Percentiles rank a stretch among this genome's conserved stretches.
Conservation (phyloP, 2,888 invertebrate species). For the Leptopilina myrica region DNA sequence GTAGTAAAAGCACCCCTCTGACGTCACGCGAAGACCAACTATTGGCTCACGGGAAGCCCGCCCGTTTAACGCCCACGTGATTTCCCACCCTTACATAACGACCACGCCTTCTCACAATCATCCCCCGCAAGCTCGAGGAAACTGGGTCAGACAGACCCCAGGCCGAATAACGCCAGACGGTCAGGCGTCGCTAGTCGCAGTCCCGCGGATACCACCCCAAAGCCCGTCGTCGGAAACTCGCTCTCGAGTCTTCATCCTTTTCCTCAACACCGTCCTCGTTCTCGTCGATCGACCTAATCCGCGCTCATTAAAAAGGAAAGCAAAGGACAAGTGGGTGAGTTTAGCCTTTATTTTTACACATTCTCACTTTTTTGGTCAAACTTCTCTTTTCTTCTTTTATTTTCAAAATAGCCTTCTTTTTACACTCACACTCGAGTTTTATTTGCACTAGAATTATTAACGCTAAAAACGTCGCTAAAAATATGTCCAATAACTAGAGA, state of each 20-base stretch:
- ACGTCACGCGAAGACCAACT: conserved; percentile 37
- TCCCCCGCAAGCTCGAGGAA: conserved; percentile 61
- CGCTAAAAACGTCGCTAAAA: too few relatives aligned
- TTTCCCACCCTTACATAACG: conserved; percentile 49
- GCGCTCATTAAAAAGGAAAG: conserved; percentile 45
- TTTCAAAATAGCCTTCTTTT: not conserved
- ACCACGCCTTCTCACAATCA: conserved; percentile 64
- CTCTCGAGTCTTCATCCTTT: conserved; percentile 58
- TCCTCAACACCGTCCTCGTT: conserved; percentile 58
- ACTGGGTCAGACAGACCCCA: conserved; percentile 65
- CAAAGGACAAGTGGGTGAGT: conserved; percentile 36
- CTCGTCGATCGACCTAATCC: conserved; percentile 16
- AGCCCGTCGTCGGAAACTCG: conserved; percentile 68
- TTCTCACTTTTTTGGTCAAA: not conserved
- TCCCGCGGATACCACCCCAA: conserved; percentile 75
- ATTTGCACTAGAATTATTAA: too few relatives aligned
- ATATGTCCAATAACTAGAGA: too few relatives aligned
- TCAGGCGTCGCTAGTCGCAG: conserved; percentile 66
- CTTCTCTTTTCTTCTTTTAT: not conserved
- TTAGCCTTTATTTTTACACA: not conserved
- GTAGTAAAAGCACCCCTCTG: conserved; percentile 31
- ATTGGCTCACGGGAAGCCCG: conserved; percentile 64
- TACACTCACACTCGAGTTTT: too few relatives aligned
- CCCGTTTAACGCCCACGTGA: conserved; percentile 53
- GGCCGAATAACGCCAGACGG: conserved; percentile 59